Evolutionary conservation across 1,140 invertebrate genomes (phyloP).

Genomic region (Plutomurus gul): DNA sequence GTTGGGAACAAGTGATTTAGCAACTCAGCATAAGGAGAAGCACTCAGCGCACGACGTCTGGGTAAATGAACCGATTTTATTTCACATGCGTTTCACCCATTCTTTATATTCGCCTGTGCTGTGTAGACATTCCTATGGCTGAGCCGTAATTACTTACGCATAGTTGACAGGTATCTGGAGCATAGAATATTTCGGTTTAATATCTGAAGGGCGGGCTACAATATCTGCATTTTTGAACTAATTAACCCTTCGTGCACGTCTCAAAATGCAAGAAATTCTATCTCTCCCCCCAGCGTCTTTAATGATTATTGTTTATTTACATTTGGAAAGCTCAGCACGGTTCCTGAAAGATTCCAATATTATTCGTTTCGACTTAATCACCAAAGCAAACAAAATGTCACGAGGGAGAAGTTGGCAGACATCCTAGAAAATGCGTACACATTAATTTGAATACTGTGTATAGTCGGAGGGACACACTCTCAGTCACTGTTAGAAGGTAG

Average conservation of each 20-base stretch:
- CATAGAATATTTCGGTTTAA: too few species aligned
- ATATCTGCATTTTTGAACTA: too few species aligned
- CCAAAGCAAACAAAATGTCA: constrained; percentile 9
- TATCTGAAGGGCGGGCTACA: too few species aligned
- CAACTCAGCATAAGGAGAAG: constrained; percentile 15
- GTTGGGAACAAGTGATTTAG: constrained; percentile 17
- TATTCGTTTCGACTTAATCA: not conserved
- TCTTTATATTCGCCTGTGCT: too few species aligned
- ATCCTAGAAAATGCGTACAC: not conserved
- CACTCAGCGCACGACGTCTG: not conserved
- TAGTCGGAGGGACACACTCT: not conserved
- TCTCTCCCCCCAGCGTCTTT: not conserved
- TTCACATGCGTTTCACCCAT: not conserved
- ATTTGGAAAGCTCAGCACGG: not conserved
- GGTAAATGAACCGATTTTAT: constrained; percentile 2
- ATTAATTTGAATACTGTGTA: not conserved
- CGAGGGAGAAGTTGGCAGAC: not conserved
- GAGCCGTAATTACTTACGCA: too few species aligned
- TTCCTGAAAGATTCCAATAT: not conserved
- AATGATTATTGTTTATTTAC: constrained; percentile 28
- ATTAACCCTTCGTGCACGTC: not conserved
- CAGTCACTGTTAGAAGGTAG: not conserved
- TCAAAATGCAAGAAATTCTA: not conserved
- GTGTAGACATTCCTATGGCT: too few species aligned
- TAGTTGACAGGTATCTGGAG: too few species aligned